Base-by-base conservation (phyloP, 2,113 vertebrate genomes). In the Marmota flaviventris region DNA sequence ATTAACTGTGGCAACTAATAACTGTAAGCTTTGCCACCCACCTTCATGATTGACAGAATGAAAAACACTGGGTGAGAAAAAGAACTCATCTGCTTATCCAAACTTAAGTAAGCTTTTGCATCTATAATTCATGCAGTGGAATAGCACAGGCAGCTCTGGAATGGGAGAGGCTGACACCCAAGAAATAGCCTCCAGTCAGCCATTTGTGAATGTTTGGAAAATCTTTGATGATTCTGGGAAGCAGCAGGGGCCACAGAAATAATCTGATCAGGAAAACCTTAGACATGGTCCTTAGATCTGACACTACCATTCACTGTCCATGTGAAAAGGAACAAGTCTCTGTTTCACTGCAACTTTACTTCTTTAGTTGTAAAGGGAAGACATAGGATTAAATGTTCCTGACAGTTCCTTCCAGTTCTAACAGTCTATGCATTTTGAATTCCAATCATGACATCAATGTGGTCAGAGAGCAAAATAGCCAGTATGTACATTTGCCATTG, bases 101-200 rank as follows among this genome's bases (percentile, higher is more conserved):
- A 70, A 73, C 73, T 53, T 97, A 86, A 65, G 42, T 90, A 93
- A 95, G 70, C 20, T 83, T 63, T 92, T 79, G 48, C 72, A 87
- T 93, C 89, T 95, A 39, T 94, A 97, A 97, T 93, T 98, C 83
- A 83, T 89, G 34, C 5, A 16, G 29, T 86, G 27, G 78, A 93
- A 91, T 9, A 78, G 73, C 69, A 79, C 53, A 93, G 78, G 53
- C 85, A 72, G 63, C 75, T 95, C 69, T 89, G 69, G 75, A 72
- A 12, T 65, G 27, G 75, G 89, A 96, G 75, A 65, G 53, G 48
- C 89, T 85, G 82, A 65, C 63, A 96, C 27, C 85, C 77, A 89
- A 83, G 85, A 14, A 96, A 78, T 4, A 48, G 29, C 45, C 58
- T 70, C 83, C 27, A 69, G 42, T 8, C 10, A 85, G n/a, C 25